phyloP scores from a whole-genome alignment of 2,797 vertebrate genomes.

The Pyrocephalus nanus region DNA sequence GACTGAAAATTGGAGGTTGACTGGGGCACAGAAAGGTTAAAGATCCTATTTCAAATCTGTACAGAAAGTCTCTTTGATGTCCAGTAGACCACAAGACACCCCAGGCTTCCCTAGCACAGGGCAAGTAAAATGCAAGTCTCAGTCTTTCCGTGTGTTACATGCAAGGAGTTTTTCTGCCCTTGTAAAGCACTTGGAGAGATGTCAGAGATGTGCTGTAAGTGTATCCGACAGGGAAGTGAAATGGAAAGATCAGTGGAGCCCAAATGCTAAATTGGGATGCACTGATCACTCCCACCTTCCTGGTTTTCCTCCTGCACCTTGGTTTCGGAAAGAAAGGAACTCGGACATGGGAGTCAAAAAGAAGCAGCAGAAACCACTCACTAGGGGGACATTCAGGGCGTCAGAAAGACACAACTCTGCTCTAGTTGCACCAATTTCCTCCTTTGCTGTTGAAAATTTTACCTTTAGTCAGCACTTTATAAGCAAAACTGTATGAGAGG shows the following conservation, averaged over 20 bases:
- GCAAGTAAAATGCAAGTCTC: not conserved
- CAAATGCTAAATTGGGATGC: not conserved
- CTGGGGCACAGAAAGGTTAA: not conserved
- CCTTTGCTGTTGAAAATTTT: not conserved
- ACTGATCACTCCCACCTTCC: not conserved
- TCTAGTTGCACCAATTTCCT: not conserved
- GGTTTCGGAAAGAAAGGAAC: not conserved
- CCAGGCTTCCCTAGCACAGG: not conserved
- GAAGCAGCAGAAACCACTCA: not conserved
- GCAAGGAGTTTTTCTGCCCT: not conserved
- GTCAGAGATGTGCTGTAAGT: not conserved
- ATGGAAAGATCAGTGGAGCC: not conserved
- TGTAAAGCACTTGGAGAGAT: not conserved
- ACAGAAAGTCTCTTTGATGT: not conserved
- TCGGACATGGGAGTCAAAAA: accelerated
- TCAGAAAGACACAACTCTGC: not conserved
- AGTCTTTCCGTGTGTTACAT: not conserved
- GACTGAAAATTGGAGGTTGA: not conserved
- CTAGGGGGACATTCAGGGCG: not conserved
- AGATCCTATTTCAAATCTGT: not conserved
- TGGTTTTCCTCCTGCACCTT: not conserved
- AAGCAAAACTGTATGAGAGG: not conserved
- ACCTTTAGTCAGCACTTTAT: not conserved
- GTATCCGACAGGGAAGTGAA: not conserved
- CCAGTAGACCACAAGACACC: not conserved